Evolutionary conservation across 2,113 vertebrate species (phyloP).

Genomic region (Heptranchias perlo): DNA sequence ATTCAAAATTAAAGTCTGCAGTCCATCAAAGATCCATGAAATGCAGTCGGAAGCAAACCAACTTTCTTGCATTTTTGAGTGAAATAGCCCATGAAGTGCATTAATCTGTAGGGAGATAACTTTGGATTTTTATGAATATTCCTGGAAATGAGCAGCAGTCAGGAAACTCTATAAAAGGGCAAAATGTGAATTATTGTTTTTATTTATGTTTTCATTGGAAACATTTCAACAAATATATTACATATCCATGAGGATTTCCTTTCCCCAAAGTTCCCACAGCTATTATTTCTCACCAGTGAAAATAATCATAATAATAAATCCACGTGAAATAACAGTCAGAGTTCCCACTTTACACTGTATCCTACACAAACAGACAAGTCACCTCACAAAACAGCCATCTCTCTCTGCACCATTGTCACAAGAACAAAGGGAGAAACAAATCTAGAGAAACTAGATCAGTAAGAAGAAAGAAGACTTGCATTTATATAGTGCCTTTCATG

Average conservation of each 20-base stretch:
- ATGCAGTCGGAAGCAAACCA: background rate
- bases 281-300: background rate
- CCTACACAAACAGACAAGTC: background rate
- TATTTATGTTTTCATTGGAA: background rate
- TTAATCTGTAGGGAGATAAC: background rate
- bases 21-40: background rate
- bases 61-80: background rate
- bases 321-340: background rate
- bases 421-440: background rate
- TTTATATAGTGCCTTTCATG: background rate
- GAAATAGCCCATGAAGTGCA: background rate
- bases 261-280: background rate
- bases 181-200: background rate
- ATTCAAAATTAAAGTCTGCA: background rate
- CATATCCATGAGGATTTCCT: background rate
- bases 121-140: background rate
- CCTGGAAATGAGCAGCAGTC: background rate
- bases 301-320: background rate
- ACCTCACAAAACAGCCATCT: background rate
- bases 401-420: background rate
- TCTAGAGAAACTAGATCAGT: background rate
- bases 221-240: background rate
- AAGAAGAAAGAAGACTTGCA: background rate
- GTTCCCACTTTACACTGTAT: background rate
- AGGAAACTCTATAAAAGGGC: background rate